These are phyloP conservation scores for Choreutis nemorana DNA, from an alignment of 2,888 invertebrate species.

Conservation along the genomic window DNA sequence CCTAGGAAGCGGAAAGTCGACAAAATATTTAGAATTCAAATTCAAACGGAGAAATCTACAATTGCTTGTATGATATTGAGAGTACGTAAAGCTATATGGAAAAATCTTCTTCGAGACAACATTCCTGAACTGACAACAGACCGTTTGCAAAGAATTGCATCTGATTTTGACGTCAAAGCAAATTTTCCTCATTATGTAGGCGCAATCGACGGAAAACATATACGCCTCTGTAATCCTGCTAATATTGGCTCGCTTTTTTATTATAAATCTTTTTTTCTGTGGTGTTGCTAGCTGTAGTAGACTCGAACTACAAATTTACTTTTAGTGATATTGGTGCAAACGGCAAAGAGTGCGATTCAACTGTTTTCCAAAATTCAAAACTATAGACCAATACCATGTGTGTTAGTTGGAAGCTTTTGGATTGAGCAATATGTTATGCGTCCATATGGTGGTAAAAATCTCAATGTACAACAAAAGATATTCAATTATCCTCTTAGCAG, in stretches of 20 bases:
- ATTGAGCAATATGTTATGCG: slow-evolving; percentile 5
- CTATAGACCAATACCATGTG: slow-evolving; percentile 7
- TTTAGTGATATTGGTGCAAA: slow-evolving; percentile 11
- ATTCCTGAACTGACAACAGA: slow-evolving; percentile 10
- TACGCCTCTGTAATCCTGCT: not conserved
- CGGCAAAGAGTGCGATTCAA: slow-evolving; percentile 9
- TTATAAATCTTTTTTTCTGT: slow-evolving; percentile 3
- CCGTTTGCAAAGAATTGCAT: slow-evolving; percentile 4
- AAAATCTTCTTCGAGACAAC: slow-evolving; percentile 6
- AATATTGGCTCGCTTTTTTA: not conserved
- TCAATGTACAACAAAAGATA: slow-evolving; percentile 4
- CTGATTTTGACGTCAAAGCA: slow-evolving; percentile 5
- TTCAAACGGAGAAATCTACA: slow-evolving; percentile 10
- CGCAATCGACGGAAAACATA: not conserved
- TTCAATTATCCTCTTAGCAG: slow-evolving; percentile 5
- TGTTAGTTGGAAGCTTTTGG: slow-evolving; percentile 10
- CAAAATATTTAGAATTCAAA: slow-evolving; percentile 9
- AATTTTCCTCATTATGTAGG: slow-evolving; percentile 7
- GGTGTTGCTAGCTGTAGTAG: slow-evolving; percentile 6
- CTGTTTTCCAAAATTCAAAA: slow-evolving; percentile 8
- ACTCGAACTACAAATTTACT: slow-evolving; percentile 7
- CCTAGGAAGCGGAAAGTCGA: slow-evolving; percentile 9
- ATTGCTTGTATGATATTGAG: slow-evolving; percentile 7
- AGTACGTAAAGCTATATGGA: slow-evolving; percentile 10
- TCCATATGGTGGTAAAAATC: slow-evolving; percentile 4